Percentiles rank a stretch among this genome's conserved stretches.
Conservation (phyloP, 2,888 invertebrate species). For the Emmelina monodactyla region DNA sequence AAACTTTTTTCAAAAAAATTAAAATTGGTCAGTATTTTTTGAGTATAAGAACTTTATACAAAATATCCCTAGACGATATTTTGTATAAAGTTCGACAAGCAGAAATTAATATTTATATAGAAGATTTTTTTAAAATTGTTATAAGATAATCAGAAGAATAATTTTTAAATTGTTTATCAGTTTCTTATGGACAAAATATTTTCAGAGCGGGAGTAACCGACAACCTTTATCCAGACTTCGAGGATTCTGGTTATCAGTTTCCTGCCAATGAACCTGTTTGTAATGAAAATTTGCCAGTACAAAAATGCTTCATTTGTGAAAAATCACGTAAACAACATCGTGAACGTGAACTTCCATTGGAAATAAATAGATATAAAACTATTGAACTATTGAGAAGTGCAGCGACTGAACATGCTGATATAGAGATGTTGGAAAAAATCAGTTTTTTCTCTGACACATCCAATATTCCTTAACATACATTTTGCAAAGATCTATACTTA, state of each 20-base stretch:
- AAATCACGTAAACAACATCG: constrained; percentile 16
- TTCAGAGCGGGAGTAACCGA: constrained; percentile 4
- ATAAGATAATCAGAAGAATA: background rate
- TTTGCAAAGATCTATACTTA: constrained; percentile 17
- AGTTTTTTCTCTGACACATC: constrained; percentile 16
- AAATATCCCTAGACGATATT: no score
- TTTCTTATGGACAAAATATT: constrained; percentile 6
- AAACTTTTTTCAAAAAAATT: no score
- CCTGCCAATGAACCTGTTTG: no score
- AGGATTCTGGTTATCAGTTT: constrained; percentile 5
- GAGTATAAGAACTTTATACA: no score
- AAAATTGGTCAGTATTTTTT: no score
- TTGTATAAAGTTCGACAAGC: background rate
- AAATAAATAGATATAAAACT: constrained; percentile 16
- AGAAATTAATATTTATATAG: background rate
- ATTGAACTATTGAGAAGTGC: constrained; percentile 16
- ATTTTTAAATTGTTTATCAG: background rate
- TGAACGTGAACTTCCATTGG: constrained; percentile 17
- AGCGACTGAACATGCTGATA: constrained; percentile 14
- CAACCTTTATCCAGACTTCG: constrained; percentile 3
- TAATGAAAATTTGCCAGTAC: constrained; percentile 5
- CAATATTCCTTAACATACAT: constrained; percentile 16
- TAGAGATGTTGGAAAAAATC: constrained; percentile 15
- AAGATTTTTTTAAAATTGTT: background rate
- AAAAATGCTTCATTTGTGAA: constrained; percentile 17